Base-by-base conservation (phyloP, 2,888 invertebrate species). In the Pterostichus madidus region DNA sequence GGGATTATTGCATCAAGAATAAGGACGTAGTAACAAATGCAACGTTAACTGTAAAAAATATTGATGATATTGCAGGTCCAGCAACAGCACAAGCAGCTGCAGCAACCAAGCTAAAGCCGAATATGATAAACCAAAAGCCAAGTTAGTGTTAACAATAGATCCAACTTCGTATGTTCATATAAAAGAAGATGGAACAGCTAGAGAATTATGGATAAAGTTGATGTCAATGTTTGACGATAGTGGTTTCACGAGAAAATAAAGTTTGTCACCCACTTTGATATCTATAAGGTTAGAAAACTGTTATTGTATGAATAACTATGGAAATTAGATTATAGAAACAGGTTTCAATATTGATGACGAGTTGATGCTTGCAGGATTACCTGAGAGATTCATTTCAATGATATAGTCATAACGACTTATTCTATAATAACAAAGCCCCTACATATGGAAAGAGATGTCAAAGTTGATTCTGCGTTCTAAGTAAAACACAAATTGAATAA, bases 341-440 rank as follows among this genome's bases (percentile, higher is more conserved):
- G 85, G 86, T 46, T 87, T 87, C 39, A 49, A 64, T 5, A 85
- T 87, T 35, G 84, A 83, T 56, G 86, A 86, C 53, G 84, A 86
- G 61, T 83, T 86, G 39, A 76, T 86, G 49, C 52, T 84, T 76
- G 83, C 84, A 24, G 85, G 85, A n/a, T n/a, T n/a, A n/a, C n/a
- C n/a, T n/a, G n/a, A n/a, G n/a, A n/a, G n/a, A n/a, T n/a, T n/a
- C n/a, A n/a, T n/a, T n/a, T n/a, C n/a, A n/a, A n/a, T n/a, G n/a
- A n/a, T 15, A 85, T 85, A n/a, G 39, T n/a, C 15, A 85, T 85
- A 32, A 85, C 83, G 17, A 73, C 84, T 0, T 84, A 85, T 83
- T 35, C 76, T 5, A 84, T 85, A 31, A 85, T 85, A 80, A 80
- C 85, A n/a, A 85, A 85, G 80, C 82, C 84, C 32, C 53, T 85